These are phyloP conservation scores for Tethya wilhelma DNA, from an alignment of 37 sponge, comb jelly and placozoan genomes.

Conservation along the genomic window DNA sequence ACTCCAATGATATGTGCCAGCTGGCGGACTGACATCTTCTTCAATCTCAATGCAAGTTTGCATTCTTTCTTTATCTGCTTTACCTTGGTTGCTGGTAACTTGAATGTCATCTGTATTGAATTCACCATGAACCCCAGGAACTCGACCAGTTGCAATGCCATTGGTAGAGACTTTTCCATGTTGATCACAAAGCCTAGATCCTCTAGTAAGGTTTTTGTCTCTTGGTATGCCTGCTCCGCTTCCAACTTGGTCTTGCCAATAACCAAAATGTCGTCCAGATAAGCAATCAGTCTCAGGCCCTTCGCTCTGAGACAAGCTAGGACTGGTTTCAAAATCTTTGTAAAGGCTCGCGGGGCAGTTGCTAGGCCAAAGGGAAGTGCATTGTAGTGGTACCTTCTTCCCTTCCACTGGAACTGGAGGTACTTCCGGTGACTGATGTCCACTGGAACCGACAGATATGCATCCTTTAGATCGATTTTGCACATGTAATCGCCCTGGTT, in stretches of 20 bases:
- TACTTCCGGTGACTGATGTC: neutral
- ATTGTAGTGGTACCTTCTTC: constrained; percentile 1
- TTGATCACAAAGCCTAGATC: constrained; percentile 36
- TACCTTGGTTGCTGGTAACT: constrained; percentile 1
- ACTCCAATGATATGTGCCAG: constrained; percentile 13
- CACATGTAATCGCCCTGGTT: constrained; percentile 9
- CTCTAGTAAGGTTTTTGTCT: neutral
- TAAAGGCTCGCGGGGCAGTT: constrained; percentile 15
- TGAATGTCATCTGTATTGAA: constrained; percentile 23
- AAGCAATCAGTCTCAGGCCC: constrained; percentile 7
- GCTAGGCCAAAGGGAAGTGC: constrained; percentile 24
- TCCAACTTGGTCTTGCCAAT: constrained; percentile 13
- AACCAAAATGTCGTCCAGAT: constrained; percentile 35
- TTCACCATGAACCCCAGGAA: constrained; percentile 50
- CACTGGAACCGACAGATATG: constrained; percentile 17
- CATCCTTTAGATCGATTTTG: constrained; percentile 34
- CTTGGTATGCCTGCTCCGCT: neutral
- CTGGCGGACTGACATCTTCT: neutral
- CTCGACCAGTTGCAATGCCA: constrained; percentile 8
- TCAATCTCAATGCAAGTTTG: neutral
- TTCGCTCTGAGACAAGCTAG: constrained; percentile 1
- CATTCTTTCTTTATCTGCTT: neutral
- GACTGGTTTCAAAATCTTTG: constrained; percentile 36
- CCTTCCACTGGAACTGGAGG: constrained; percentile 11
- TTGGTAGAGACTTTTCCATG: constrained; percentile 11